Percentiles rank a stretch among this genome's conserved stretches.
Evolutionary conservation across 2,797 vertebrate species (phyloP).

Genomic region (Adrianichthys oophorus): DNA sequence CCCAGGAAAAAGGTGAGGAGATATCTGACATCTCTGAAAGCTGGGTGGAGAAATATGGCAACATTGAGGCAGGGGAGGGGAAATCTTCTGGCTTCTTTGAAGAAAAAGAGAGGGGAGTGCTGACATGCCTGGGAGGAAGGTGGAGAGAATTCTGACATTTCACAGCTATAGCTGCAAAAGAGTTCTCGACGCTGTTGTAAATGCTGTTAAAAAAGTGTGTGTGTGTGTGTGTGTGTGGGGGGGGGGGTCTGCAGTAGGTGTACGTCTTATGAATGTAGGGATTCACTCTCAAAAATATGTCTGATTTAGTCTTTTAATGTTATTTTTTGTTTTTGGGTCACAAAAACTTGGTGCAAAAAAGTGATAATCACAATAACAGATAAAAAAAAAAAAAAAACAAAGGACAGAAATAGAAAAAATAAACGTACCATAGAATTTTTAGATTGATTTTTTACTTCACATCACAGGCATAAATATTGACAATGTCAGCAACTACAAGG

Average conservation of each 20-base stretch:
- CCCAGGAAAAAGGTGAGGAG: conserved; percentile 27
- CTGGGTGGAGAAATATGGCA: conserved; percentile 55
- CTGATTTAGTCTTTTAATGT: no score
- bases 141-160: conserved; percentile 62
- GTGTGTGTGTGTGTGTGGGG: conserved; percentile 19
- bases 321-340: no score
- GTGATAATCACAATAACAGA: no score
- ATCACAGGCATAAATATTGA: no score
- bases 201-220: conserved; percentile 41
- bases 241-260: conserved; percentile 18
- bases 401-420: no score
- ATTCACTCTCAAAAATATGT: no score
- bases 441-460: no score
- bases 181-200: conserved; percentile 49
- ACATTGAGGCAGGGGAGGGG: conserved; percentile 55
- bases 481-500: no score
- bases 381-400: no score
- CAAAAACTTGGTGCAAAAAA: no score
- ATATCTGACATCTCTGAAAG: conserved; percentile 48
- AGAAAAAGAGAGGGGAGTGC: conserved; percentile 44
- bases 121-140: conserved; percentile 60
- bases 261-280: conserved; percentile 11
- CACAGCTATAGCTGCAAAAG: conserved; percentile 40
- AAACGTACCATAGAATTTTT: no score
- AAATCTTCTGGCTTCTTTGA: conserved; percentile 55